Base-by-base conservation (phyloP, 2,888 invertebrate genomes). In the Andrena camellia region DNA sequence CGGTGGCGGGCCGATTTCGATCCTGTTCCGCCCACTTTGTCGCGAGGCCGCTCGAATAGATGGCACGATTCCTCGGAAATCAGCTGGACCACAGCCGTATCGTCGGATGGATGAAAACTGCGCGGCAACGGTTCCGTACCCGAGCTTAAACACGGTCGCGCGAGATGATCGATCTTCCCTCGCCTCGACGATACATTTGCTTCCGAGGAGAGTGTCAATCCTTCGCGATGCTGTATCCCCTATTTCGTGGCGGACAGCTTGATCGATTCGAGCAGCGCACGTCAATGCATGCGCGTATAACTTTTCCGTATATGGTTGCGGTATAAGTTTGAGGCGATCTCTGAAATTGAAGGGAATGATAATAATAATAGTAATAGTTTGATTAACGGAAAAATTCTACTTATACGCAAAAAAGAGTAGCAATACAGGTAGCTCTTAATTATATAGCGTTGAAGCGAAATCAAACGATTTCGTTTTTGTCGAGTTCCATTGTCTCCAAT, bases 1-100 rank as follows among this genome's bases (percentile, higher is more conserved):
- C 59, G 52, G 26, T 57, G 50, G 70, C 50, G 70, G 84, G 78
- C 71, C 78, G 78, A 74, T 78, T 73, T 69, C 83, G 81, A 87
- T 89, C 86, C 87, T 10, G 57, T 87, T 84, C 72, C 76, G 57
- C 67, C 69, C 78, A 71, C 59, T 84, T 76, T 78, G 52, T 73
- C 70, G 17, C 35, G 35, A 67, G 78, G 69, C 79, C 62, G 78
- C 62, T 67, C 68, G 67, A 67, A 54, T 62, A 66, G 50, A 35
- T 69, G 62, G 60, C 57, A 70, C 64, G 62, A 62, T 78, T 75
- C 67, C 76, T 33, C 60, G 52, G 60, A 67, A 78, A 79, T 86
- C 70, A 68, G 60, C 59, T 52, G 63, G 33, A 42, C 77, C 74
- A 33, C 71, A 29, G 52, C 80, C 33, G 64, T 62, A 29, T 54